Evolutionary conservation across 2,888 invertebrate genomes (phyloP), one percentile per base, ranked within the genome.

Genomic region (Labia minor): DNA sequence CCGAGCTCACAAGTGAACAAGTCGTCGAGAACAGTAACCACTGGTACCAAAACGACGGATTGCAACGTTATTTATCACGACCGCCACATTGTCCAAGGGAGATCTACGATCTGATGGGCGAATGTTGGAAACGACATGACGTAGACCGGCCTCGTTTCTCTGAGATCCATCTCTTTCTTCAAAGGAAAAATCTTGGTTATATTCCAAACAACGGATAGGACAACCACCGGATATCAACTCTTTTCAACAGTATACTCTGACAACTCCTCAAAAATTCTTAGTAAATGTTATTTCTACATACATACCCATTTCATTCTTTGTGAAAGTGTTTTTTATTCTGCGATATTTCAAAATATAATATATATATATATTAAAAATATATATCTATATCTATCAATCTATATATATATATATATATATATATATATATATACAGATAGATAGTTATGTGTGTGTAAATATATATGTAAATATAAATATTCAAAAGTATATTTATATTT

Each of bases 81-180:
- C 92, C 91, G 14, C 81, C 85, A 62, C 84, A 86, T 69, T 92
- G 92, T 78, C 89, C 93, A 61, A 83, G 89, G 71, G 93, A 95
- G 77, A 89, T 95, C 70, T 93, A 90, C 81, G 92, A 92, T 77
- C 84, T 94, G 72, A 92, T 95, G 90, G 86, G 87, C 72, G 92
- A 93, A 78, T 95, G 94, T 79, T 95, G 94, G 93, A 88, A 89
- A 73, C 82, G 90, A 66, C 86, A 88, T 73, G 88, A 90, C 65
- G 81, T 83, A 66, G 88, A 91, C 74, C 82, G 95, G 49, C 94
- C 94, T 0, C 85, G 88, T 69, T 95, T 95, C 81, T 83, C 88
- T 74, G 93, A 94, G 79, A 89, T 95, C 67, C 91, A 92, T 76
- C 83, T 91, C 74, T 94, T 91, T 79, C 83, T 94, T 71, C 85